A percentile compares a stretch with the other conserved stretches of the same genome.
These are phyloP conservation scores for Chunga burmeisteri DNA, from an alignment of 2,113 vertebrate species.

Conservation along the genomic window DNA sequence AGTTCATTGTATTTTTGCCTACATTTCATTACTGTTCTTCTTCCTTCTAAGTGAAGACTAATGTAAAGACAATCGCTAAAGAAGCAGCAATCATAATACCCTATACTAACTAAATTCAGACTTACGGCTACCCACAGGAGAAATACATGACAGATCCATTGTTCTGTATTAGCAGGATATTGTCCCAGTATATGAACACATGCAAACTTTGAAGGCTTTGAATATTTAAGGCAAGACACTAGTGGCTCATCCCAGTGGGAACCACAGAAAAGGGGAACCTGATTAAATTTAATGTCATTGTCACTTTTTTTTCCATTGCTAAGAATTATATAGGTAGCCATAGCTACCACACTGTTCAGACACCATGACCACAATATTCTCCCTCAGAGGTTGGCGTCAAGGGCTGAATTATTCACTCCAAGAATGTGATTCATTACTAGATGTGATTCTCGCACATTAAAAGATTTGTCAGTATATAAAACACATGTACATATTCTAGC, in stretches of 20 bases:
- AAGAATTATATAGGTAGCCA: constrained; percentile 97
- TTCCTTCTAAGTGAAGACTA: constrained; percentile 70
- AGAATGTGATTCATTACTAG: constrained; percentile 81
- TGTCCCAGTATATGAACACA: constrained; percentile 81
- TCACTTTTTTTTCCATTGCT: constrained; percentile 88
- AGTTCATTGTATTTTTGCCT: constrained; percentile 66
- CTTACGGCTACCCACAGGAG: constrained; percentile 74
- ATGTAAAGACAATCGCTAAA: constrained; percentile 68
- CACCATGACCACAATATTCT: constrained; percentile 92
- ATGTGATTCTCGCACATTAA: constrained; percentile 73
- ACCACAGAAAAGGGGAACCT: constrained; percentile 92
- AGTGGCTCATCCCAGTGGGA: constrained; percentile 89
- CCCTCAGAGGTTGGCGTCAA: constrained; percentile 82
- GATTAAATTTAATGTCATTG: constrained; percentile 99
- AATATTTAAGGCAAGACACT: constrained; percentile 85
- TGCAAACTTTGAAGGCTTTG: constrained; percentile 82
- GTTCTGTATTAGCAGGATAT: constrained; percentile 82
- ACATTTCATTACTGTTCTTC: constrained; percentile 58
- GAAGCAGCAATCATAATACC: constrained; percentile 70
- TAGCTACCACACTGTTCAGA: constrained; percentile 89
- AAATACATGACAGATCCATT: constrained; percentile 85
- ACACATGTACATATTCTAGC: constrained; percentile 25
- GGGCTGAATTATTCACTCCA: constrained; percentile 82
- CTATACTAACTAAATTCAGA: constrained; percentile 70
- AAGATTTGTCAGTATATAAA: constrained; percentile 73